Conservation (phyloP, 2,888 invertebrate genomes). For the Drosophila tanythrix region DNA sequence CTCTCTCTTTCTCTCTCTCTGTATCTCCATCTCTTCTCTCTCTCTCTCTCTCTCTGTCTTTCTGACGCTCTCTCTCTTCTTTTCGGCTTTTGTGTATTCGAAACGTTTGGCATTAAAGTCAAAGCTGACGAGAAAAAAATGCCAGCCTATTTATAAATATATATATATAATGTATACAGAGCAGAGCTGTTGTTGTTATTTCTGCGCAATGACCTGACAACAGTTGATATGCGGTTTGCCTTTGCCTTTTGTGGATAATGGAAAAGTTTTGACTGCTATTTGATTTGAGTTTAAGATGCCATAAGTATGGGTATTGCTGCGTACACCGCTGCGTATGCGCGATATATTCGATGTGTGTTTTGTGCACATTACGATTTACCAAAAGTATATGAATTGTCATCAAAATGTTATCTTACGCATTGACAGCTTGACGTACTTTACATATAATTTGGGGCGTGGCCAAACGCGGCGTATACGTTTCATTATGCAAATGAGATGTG, state of each 20-base stretch:
- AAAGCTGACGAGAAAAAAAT: slow-evolving; percentile 65
- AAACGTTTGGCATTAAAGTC: slow-evolving; percentile 66
- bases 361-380: slow-evolving; percentile 20
- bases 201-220: slow-evolving; percentile 60
- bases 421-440: slow-evolving; percentile 53
- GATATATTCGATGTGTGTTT: slow-evolving; percentile 37
- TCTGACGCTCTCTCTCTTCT: slow-evolving; percentile 1
- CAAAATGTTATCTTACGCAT: slow-evolving; percentile 58
- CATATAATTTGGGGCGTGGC: slow-evolving; percentile 31
- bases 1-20: not conserved
- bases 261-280: slow-evolving; percentile 80
- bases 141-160: slow-evolving; percentile 75
- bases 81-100: slow-evolving; percentile 63
- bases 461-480: slow-evolving; percentile 52
- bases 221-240: slow-evolving; percentile 73
- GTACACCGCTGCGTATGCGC: slow-evolving; percentile 62
- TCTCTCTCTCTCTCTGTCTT: not conserved
- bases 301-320: slow-evolving; percentile 17
- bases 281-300: slow-evolving; percentile 69
- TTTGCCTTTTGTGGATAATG: slow-evolving; percentile 67
- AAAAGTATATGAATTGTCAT: slow-evolving; percentile 25
- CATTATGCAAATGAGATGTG: slow-evolving; percentile 65
- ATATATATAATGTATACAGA: slow-evolving; percentile 2
- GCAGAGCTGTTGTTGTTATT: slow-evolving; percentile 29
- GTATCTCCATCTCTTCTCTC: slow-evolving; percentile 1